These are phyloP conservation scores for Microcaecilia unicolor DNA, from an alignment of 2,797 vertebrate species.

Conservation along the genomic window DNA sequence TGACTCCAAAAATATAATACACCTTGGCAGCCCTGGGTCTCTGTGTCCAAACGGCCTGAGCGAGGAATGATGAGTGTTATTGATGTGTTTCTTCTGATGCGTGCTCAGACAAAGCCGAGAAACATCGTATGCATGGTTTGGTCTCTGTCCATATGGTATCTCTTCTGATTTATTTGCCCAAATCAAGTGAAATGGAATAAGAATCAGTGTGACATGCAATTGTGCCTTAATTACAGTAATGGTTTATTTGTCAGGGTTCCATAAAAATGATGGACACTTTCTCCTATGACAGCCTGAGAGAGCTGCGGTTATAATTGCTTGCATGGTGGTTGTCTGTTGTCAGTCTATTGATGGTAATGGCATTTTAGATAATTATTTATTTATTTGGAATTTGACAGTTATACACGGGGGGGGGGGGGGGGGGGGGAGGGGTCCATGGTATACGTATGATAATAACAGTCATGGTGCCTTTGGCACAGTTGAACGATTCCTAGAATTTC, in stretches of 20 bases:
- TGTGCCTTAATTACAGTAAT: conserved; percentile 21
- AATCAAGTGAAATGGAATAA: conserved; percentile 12
- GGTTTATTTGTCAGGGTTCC: conserved; percentile 9
- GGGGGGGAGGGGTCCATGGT: neutral
- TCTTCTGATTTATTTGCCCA: conserved; percentile 35
- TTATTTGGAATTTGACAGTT: neutral
- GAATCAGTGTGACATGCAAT: conserved; percentile 9
- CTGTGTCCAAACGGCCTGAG: conserved; percentile 20
- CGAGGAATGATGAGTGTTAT: conserved; percentile 1
- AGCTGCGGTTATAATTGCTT: neutral
- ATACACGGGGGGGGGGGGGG: too few relatives aligned
- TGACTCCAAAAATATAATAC: conserved; percentile 13
- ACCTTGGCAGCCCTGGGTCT: neutral
- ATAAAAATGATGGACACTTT: neutral
- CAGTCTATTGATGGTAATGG: neutral
- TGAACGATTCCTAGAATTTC: too few relatives aligned
- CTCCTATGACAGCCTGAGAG: neutral
- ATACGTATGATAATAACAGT: neutral
- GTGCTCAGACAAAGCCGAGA: conserved; percentile 15
- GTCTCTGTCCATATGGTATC: conserved; percentile 38
- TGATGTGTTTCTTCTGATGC: conserved; percentile 17
- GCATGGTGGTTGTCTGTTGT: neutral
- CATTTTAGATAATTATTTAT: neutral
- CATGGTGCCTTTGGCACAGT: too few relatives aligned
- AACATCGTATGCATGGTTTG: conserved; percentile 19